A percentile compares a stretch with the other conserved stretches of the same genome.
Evolutionary conservation across 2,797 vertebrate species (phyloP).

Genomic region (Sphenopsis melanotis): DNA sequence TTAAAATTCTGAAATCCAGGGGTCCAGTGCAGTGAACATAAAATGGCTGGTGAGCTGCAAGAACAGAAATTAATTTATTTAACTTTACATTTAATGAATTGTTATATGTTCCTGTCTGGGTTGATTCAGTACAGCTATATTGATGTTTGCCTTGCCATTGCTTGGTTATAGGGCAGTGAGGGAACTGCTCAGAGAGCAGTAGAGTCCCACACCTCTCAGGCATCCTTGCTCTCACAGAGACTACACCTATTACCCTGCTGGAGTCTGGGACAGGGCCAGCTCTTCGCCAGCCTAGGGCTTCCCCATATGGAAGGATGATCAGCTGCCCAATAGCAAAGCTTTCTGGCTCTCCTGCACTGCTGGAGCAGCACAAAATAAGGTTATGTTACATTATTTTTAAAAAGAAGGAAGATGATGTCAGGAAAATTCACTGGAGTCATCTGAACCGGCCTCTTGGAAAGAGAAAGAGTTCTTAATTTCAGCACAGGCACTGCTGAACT

Average conservation of each 20-base stretch:
- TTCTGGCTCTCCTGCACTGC: neutral
- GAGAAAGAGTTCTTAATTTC: neutral
- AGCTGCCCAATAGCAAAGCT: neutral
- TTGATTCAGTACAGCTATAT: neutral
- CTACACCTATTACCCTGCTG: conserved; percentile 22
- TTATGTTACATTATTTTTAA: conserved; percentile 15
- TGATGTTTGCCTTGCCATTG: neutral
- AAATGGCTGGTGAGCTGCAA: neutral
- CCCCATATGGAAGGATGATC: conserved; percentile 19
- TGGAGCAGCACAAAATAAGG: conserved; percentile 18
- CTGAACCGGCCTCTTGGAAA: neutral
- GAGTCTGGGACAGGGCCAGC: conserved; percentile 18
- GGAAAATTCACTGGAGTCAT: neutral
- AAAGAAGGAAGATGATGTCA: neutral
- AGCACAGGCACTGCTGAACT: neutral
- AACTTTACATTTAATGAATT: neutral
- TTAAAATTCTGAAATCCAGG: neutral
- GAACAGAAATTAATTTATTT: neutral
- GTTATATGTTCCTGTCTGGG: neutral
- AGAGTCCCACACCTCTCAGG: neutral
- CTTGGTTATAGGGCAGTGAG: neutral
- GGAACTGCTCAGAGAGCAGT: neutral
- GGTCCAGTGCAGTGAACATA: neutral
- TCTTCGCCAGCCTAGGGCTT: conserved; percentile 29
- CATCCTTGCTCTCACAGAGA: neutral